Percentiles rank a stretch among this genome's conserved stretches.
Conservation (phyloP, 2,113 vertebrate genomes). For the Heloderma charlesbogerti region DNA sequence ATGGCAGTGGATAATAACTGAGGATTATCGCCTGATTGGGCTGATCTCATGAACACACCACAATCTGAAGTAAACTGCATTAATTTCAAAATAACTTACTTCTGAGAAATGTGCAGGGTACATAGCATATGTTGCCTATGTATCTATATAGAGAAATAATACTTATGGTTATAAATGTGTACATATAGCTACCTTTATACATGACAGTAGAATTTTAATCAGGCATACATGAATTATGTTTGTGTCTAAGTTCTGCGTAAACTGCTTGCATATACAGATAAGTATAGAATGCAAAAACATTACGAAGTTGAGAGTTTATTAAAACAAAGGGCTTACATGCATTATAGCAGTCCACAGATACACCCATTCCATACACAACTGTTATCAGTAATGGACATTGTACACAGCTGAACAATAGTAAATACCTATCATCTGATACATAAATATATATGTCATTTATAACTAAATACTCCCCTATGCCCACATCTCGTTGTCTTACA, state of each 20-base stretch:
- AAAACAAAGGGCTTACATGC: conserved; percentile 10
- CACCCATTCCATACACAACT: not conserved
- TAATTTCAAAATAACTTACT: conserved; percentile 8
- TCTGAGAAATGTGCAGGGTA: not conserved
- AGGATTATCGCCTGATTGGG: conserved; percentile 7
- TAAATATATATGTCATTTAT: not conserved
- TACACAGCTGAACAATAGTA: not conserved
- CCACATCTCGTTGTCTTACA: fast-evolving
- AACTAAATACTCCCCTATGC: not conserved
- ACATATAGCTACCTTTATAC: not conserved
- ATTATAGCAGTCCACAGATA: not conserved
- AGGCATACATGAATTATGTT: not conserved
- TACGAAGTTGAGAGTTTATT: not conserved
- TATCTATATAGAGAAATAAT: not conserved
- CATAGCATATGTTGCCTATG: not conserved
- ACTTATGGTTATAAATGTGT: not conserved
- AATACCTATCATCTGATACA: not conserved
- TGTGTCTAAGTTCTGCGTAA: not conserved
- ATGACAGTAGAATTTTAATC: not conserved
- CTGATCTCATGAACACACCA: conserved; percentile 6
- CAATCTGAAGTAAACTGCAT: not conserved
- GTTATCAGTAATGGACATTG: not conserved
- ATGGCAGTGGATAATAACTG: conserved; percentile 14
- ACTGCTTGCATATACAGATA: not conserved
- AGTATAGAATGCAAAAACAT: fast-evolving